phyloP scores from a whole-genome alignment of 2,888 invertebrate genomes.

The Euclidia mi region DNA sequence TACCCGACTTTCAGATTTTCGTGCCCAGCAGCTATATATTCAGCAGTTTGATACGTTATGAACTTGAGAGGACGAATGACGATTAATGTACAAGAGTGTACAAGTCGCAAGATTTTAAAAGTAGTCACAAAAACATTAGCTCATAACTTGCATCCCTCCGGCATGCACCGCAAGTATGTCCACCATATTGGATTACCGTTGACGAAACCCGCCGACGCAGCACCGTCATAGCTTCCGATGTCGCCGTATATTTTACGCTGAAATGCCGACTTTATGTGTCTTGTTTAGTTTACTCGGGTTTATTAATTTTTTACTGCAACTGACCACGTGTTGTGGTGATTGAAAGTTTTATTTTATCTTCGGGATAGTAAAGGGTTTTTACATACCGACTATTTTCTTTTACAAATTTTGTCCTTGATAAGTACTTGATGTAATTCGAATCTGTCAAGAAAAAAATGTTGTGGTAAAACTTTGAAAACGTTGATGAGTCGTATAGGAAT shows the following conservation, averaged over 20 bases:
- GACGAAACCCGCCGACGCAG: constrained; percentile 78
- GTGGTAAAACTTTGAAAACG: too few relatives aligned
- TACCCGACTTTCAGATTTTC: too few relatives aligned
- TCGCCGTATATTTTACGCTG: constrained; percentile 42
- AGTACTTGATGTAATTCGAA: too few relatives aligned
- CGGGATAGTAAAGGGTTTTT: constrained; percentile 19
- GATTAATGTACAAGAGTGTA: too few relatives aligned
- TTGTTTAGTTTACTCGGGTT: constrained; percentile 49
- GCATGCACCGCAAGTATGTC: constrained; percentile 59
- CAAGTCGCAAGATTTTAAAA: too few relatives aligned
- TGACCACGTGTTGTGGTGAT: constrained; percentile 37
- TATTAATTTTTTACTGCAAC: constrained; percentile 41
- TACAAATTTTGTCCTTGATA: too few relatives aligned
- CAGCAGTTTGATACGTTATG: too few relatives aligned
- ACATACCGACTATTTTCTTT: neutral
- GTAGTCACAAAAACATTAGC: neutral
- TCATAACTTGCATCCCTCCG: constrained; percentile 12
- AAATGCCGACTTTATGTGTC: constrained; percentile 48
- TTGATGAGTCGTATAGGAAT: too few relatives aligned
- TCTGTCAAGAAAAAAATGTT: too few relatives aligned
- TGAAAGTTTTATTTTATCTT: constrained; percentile 35
- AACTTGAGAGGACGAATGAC: too few relatives aligned
- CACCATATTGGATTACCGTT: constrained; percentile 81
- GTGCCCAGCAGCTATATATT: too few relatives aligned
- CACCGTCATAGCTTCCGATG: constrained; percentile 62